These are phyloP conservation scores for Enteromius treurensis DNA, from an alignment of 2,797 vertebrate species.

Conservation along the genomic window DNA sequence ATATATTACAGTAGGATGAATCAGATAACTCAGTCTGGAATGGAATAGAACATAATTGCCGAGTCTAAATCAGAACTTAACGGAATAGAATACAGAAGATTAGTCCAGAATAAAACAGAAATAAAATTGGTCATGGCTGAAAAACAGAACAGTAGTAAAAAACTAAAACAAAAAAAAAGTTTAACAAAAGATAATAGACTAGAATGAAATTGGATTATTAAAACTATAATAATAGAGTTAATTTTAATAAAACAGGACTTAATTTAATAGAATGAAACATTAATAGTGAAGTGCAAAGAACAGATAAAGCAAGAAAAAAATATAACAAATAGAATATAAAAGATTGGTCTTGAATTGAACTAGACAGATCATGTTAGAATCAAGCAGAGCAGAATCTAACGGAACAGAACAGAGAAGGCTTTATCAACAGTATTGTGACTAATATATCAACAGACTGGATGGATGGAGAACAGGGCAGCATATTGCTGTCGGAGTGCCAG, in stretches of 20 bases:
- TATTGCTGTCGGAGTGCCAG: constrained; percentile 41
- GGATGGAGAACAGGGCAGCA: constrained; percentile 28
- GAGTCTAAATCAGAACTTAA: not conserved
- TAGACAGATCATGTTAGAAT: not conserved
- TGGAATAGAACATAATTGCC: not conserved
- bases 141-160: not conserved
- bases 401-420: not conserved
- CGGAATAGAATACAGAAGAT: not conserved
- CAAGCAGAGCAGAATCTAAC: constrained; percentile 5
- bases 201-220: not conserved
- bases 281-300: not conserved
- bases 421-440: constrained; percentile 29
- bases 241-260: not conserved
- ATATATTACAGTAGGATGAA: not conserved
- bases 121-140: not conserved
- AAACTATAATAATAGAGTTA: too few relatives aligned
- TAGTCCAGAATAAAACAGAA: not conserved
- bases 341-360: not conserved
- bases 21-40: not conserved
- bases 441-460: constrained; percentile 37
- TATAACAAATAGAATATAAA: not conserved
- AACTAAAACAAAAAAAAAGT: not conserved
- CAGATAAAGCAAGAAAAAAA: not conserved
- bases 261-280: not conserved
- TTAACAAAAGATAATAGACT: not conserved